phyloP scores from a whole-genome alignment of 2,888 invertebrate species.

The Drosophila meridionalis region DNA sequence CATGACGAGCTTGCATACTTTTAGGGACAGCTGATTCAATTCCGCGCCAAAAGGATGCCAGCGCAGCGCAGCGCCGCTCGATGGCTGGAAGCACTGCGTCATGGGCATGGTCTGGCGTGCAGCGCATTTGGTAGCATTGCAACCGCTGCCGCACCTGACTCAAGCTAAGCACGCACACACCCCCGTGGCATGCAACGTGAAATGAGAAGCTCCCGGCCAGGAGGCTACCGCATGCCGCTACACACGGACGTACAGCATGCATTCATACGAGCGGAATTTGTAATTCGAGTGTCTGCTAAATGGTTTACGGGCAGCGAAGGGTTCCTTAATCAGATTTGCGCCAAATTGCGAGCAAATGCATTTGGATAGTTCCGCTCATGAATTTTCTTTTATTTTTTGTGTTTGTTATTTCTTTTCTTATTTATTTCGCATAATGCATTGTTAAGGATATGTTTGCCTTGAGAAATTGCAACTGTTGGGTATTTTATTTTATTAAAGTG shows the following conservation, averaged over 20 bases:
- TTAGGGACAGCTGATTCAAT: conserved; percentile 75
- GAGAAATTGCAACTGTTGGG: too few species aligned
- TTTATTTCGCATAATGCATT: not conserved
- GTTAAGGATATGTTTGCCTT: not conserved
- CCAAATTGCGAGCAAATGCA: conserved; percentile 32
- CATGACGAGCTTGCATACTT: conserved; percentile 78
- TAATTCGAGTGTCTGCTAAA: conserved; percentile 33
- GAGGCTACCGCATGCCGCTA: conserved; percentile 4
- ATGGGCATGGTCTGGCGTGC: conserved; percentile 24
- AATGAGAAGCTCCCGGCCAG: not conserved
- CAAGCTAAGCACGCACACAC: conserved; percentile 40
- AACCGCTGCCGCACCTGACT: conserved; percentile 57
- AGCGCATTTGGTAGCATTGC: conserved; percentile 51
- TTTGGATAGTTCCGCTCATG: conserved; percentile 1
- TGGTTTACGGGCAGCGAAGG: conserved; percentile 34
- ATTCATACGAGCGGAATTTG: conserved; percentile 48
- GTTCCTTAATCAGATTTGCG: conserved; percentile 37
- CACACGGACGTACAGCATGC: conserved; percentile 36
- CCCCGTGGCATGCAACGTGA: not conserved
- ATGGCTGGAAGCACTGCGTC: conserved; percentile 21
- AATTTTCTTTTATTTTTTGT: not conserved
- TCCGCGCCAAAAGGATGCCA: conserved; percentile 45
- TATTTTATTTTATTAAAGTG: not conserved
- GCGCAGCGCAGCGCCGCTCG: conserved; percentile 12
- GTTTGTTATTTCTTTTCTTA: not conserved